These are phyloP conservation scores for Drosophila nigromelanica DNA, from an alignment of 1,140 invertebrate species.

Conservation along the genomic window DNA sequence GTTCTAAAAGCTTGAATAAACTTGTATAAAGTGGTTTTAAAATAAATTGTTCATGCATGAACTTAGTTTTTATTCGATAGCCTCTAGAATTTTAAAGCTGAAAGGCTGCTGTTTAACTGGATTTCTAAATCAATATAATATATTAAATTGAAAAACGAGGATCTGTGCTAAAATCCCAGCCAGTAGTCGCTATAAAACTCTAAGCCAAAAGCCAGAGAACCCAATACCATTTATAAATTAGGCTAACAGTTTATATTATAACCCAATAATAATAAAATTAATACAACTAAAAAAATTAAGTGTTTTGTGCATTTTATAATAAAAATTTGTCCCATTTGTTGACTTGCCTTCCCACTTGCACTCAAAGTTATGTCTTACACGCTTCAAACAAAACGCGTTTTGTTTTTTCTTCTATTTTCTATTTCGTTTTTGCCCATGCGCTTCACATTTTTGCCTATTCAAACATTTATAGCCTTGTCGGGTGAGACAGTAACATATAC, in stretches of 20 bases:
- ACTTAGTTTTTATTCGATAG: no score
- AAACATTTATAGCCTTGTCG: slow-evolving; percentile 67
- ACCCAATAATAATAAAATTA: neutral
- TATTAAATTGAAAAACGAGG: no score
- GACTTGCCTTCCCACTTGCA: neutral
- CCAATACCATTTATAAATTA: neutral
- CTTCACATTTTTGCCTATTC: slow-evolving; percentile 40
- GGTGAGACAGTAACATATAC: slow-evolving; percentile 44
- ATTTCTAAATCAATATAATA: no score
- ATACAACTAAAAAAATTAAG: neutral
- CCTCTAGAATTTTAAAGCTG: no score
- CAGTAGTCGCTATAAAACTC: no score
- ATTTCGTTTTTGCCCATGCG: slow-evolving; percentile 28
- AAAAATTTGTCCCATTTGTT: neutral
- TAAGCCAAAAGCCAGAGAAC: no score
- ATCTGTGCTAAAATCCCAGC: no score
- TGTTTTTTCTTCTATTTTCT: slow-evolving; percentile 21
- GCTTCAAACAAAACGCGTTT: slow-evolving; percentile 33
- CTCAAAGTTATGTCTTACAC: slow-evolving; percentile 3
- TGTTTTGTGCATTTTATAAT: neutral
- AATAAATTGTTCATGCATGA: no score
- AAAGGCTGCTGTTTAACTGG: no score
- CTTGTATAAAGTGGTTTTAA: no score
- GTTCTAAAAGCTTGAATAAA: no score
- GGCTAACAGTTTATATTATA: neutral